phyloP scores from a whole-genome alignment of 2,797 vertebrate genomes.

The Hydrolagus colliei region DNA sequence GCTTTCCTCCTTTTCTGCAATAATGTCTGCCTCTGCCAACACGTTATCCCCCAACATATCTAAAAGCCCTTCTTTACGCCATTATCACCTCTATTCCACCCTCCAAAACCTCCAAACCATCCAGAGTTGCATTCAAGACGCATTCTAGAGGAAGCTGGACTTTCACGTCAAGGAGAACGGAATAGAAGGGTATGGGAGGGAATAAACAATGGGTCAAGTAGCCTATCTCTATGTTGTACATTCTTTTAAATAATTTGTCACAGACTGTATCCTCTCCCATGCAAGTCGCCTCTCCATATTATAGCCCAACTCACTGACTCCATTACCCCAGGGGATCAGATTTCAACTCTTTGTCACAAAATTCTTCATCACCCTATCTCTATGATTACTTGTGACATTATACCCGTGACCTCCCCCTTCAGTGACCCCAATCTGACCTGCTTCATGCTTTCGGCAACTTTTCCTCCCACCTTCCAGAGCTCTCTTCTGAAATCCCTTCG shows the following conservation, averaged over 20 bases:
- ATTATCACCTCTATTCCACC: neutral
- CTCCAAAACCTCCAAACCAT: neutral
- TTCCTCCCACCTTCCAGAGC: neutral
- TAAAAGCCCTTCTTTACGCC: neutral
- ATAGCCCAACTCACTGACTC: neutral
- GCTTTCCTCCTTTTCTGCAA: neutral
- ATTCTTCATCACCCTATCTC: neutral
- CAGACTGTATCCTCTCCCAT: neutral
- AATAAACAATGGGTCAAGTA: too few species aligned
- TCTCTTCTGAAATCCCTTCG: neutral
- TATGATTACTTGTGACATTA: neutral
- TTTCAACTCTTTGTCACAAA: neutral
- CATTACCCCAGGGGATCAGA: neutral
- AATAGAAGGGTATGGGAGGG: too few species aligned
- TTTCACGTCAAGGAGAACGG: too few species aligned
- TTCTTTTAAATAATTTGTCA: too few species aligned
- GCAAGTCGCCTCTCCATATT: neutral
- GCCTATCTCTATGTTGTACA: too few species aligned
- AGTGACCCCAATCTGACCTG: neutral
- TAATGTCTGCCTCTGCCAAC: neutral
- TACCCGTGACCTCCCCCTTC: too few species aligned
- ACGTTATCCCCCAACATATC: neutral
- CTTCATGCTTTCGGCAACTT: neutral
- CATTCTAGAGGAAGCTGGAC: too few species aligned
- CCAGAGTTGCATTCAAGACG: neutral